These are phyloP conservation scores for Lophotriccus pileatus DNA, from an alignment of 2,797 vertebrate species.

Conservation along the genomic window DNA sequence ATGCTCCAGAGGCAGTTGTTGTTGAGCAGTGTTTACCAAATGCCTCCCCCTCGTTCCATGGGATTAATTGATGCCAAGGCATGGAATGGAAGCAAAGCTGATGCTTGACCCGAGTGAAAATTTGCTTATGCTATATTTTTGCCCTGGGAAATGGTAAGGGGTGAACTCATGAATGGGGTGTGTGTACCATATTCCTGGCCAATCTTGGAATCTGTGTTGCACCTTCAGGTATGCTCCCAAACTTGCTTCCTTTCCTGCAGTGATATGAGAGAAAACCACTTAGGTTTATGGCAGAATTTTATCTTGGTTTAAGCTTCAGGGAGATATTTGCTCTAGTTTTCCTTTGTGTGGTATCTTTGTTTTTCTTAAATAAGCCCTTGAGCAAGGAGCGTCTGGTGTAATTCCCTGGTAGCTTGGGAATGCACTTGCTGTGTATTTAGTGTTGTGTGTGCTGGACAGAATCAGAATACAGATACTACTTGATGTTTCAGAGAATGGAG, in stretches of 20 bases:
- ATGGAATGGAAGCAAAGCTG: not conserved
- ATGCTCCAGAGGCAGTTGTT: not conserved
- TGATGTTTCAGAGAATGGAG: not conserved
- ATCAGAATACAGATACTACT: not conserved
- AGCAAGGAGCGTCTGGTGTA: not conserved
- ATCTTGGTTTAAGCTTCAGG: not conserved
- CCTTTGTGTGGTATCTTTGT: not conserved
- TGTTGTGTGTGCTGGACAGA: not conserved
- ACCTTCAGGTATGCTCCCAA: not conserved
- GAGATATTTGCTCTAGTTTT: constrained; percentile 1
- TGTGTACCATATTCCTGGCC: not conserved
- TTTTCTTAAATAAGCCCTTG: constrained; percentile 29
- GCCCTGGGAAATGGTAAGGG: not conserved
- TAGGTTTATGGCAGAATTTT: not conserved
- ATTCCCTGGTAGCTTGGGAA: constrained; percentile 6
- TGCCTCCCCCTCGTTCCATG: fast-evolving
- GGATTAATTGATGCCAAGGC: not conserved
- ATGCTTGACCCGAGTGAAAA: not conserved
- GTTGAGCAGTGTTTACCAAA: not conserved
- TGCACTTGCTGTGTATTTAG: not conserved
- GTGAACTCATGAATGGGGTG: not conserved
- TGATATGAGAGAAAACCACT: not conserved
- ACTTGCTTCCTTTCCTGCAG: not conserved
- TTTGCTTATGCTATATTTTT: not conserved
- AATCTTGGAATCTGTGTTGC: not conserved